phyloP scores from a whole-genome alignment of 2,797 vertebrate genomes.

The Delichon dasypus region DNA sequence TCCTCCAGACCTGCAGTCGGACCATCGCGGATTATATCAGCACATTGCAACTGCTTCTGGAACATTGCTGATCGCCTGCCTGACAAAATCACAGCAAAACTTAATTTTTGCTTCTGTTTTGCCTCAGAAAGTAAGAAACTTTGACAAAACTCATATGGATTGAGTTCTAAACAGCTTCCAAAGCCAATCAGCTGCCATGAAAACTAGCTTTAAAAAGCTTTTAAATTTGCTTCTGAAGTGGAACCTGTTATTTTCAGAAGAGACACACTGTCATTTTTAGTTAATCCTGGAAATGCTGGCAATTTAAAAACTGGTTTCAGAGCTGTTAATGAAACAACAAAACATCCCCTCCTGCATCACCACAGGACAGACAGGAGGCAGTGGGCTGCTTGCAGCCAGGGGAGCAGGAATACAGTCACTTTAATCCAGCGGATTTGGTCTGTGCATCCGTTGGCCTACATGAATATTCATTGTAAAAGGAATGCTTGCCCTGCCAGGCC shows the following conservation, averaged over 20 bases:
- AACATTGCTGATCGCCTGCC: accelerated
- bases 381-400: too few species aligned
- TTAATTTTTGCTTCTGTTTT: neutral
- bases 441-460: too few species aligned
- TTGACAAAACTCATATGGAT: neutral
- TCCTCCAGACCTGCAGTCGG: too few species aligned
- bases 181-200: neutral
- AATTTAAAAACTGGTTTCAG: accelerated
- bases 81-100: neutral
- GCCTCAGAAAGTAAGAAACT: neutral
- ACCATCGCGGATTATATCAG: neutral
- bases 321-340: accelerated
- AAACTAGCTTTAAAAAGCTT: neutral
- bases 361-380: accelerated
- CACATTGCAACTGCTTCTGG: neutral
- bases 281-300: neutral
- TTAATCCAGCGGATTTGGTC: too few species aligned
- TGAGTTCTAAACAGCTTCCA: neutral
- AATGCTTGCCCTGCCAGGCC: too few species aligned
- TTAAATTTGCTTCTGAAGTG: neutral
- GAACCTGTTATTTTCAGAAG: neutral
- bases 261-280: neutral
- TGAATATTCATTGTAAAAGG: too few species aligned
- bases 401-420: too few species aligned
- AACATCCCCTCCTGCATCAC: neutral